Evolutionary conservation across 2,888 invertebrate species (phyloP).

Genomic region (Thymelicus acteon): DNA sequence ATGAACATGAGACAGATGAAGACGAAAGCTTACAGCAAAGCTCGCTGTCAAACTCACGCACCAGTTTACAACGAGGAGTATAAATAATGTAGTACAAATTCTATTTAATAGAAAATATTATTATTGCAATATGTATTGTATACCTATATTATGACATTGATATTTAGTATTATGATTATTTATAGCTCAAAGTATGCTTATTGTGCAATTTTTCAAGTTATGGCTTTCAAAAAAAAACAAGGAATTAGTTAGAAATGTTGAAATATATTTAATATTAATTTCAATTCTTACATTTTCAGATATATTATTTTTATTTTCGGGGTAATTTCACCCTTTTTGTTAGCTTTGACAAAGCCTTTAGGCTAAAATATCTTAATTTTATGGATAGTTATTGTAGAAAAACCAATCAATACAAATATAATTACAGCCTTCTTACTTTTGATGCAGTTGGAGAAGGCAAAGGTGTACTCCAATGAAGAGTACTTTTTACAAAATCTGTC

Average conservation of each 20-base stretch:
- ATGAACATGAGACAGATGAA: slow-evolving; percentile 93
- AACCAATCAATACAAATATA: no score
- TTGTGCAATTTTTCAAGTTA: background rate
- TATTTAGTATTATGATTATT: background rate
- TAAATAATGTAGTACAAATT: slow-evolving; percentile 44
- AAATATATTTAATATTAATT: no score
- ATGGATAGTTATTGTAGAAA: no score
- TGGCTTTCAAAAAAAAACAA: no score
- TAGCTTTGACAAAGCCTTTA: no score
- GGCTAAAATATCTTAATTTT: no score
- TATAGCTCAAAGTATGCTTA: background rate
- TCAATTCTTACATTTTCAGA: no score
- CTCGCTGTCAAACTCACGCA: slow-evolving; percentile 72
- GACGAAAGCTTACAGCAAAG: slow-evolving; percentile 75
- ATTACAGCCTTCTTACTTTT: no score
- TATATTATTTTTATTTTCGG: no score
- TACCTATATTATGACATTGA: background rate
- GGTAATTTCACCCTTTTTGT: no score
- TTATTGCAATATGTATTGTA: background rate
- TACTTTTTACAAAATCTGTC: background rate
- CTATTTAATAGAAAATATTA: background rate
- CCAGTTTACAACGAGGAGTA: slow-evolving; percentile 72
- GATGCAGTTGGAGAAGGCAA: background rate
- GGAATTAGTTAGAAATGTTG: no score
- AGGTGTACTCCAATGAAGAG: background rate